Evolutionary conservation across 2,113 vertebrate genomes (phyloP).

Genomic region (Myiagra hebetior): DNA sequence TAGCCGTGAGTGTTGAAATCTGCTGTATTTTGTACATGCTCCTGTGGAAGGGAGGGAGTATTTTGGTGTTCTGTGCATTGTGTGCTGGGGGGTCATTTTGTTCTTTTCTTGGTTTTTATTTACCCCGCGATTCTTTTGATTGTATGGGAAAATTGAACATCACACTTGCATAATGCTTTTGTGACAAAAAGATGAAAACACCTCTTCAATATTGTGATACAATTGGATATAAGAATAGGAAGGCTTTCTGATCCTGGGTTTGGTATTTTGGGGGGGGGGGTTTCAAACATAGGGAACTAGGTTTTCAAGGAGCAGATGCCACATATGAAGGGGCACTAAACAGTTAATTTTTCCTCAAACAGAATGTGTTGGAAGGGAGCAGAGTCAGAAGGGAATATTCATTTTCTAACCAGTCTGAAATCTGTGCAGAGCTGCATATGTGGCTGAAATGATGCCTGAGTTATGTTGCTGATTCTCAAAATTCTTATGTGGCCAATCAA

Average conservation of each 20-base stretch:
- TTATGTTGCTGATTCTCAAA: neutral
- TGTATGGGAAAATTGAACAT: neutral
- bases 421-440: neutral
- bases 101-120: neutral
- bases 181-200: neutral
- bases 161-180: neutral
- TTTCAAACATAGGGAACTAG: neutral
- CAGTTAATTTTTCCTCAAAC: neutral
- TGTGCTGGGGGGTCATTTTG: neutral
- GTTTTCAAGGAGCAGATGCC: neutral
- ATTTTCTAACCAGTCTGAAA: neutral
- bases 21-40: neutral
- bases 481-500: neutral
- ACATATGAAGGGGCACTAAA: neutral
- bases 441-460: neutral
- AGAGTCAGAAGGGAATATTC: neutral
- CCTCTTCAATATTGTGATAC: neutral
- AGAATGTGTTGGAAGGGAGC: neutral
- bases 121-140: neutral
- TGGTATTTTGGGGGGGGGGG: accelerated
- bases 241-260: neutral
- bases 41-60: neutral
- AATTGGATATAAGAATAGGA: neutral
- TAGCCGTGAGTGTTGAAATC: slow-evolving; percentile 90
- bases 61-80: neutral